Evolutionary conservation across 2,888 invertebrate genomes (phyloP).

Genomic region (Orthosia incerta): DNA sequence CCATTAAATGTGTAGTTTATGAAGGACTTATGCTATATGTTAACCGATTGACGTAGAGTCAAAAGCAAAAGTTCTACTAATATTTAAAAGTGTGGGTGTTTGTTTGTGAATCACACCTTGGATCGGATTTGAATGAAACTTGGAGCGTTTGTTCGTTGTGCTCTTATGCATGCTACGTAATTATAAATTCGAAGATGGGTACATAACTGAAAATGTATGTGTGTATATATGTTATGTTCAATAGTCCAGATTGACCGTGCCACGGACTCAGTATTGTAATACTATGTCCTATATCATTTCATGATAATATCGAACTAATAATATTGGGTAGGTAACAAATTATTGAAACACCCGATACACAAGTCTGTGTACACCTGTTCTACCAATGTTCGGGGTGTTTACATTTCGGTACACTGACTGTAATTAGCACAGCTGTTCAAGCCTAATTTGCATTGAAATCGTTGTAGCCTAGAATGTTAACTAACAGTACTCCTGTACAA

Average conservation of each 20-base stretch:
- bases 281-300: neutral
- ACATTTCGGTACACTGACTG: constrained; percentile 1
- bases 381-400: neutral
- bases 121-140: neutral
- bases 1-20: constrained; percentile 9
- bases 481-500: neutral
- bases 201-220: no score
- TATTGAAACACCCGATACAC: neutral
- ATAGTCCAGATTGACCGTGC: neutral
- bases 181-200: no score
- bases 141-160: no score
- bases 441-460: constrained; percentile 23
- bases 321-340: neutral
- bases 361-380: neutral
- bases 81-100: no score
- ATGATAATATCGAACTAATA: neutral
- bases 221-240: neutral
- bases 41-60: no score
- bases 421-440: constrained; percentile 15
- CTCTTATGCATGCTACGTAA: no score
- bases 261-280: no score
- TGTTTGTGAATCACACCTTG: neutral
- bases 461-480: constrained; percentile 20
- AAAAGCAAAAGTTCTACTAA: neutral
- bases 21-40: constrained; percentile 4